These are phyloP conservation scores for Pheosia tremula DNA, from an alignment of 2,888 invertebrate species.

Conservation along the genomic window DNA sequence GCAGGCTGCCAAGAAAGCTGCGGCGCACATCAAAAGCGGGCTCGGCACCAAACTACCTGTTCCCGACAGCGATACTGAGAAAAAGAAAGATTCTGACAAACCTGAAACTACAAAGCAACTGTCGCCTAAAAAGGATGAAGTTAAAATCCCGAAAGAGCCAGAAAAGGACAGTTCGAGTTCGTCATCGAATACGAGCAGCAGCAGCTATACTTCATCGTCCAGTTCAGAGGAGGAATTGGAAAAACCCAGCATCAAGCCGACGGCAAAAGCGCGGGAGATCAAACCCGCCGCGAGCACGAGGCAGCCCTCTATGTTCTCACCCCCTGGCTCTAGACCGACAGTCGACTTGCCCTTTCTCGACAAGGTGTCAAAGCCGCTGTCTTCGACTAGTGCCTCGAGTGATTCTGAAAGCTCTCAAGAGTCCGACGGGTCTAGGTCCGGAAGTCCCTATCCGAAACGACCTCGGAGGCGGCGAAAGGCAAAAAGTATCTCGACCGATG, in stretches of 20 bases:
- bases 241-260: constrained; percentile 67
- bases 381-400: constrained; percentile 86
- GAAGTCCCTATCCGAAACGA: constrained; percentile 72
- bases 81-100: constrained; percentile 70
- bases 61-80: constrained; percentile 65
- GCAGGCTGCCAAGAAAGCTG: constrained; percentile 96
- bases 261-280: constrained; percentile 74
- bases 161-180: constrained; percentile 79
- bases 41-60: constrained; percentile 83
- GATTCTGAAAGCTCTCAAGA: constrained; percentile 83
- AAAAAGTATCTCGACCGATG: constrained; percentile 67
- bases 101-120: constrained; percentile 52
- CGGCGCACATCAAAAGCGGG: constrained; percentile 94
- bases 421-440: constrained; percentile 68
- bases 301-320: constrained; percentile 73
- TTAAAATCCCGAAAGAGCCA: constrained; percentile 58
- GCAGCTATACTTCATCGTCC: constrained; percentile 84
- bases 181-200: constrained; percentile 81
- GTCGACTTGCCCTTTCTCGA: constrained; percentile 92
- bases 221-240: constrained; percentile 85
- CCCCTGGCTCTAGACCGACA: constrained; percentile 78
- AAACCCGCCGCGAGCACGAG: constrained; percentile 61
- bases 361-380: constrained; percentile 89
- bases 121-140: constrained; percentile 77
- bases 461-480: constrained; percentile 73